These are phyloP conservation scores for Zaprionus gabonicus DNA, from an alignment of 1,140 invertebrate species.

Conservation along the genomic window DNA sequence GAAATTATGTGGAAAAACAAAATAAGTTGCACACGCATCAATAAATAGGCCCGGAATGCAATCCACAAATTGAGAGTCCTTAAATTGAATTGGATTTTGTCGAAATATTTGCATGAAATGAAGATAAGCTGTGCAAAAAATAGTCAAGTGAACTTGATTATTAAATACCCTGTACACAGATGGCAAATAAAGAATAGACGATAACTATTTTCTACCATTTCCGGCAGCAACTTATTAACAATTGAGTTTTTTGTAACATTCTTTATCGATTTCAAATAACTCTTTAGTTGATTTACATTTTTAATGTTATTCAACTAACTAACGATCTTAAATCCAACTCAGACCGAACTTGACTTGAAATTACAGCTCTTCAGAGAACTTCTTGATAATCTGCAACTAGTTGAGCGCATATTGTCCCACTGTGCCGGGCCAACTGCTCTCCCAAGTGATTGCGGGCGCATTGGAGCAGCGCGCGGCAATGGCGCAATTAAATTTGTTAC, in stretches of 20 bases:
- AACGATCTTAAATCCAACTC: too few relatives aligned
- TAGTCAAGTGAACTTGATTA: neutral
- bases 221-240: too few relatives aligned
- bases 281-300: too few relatives aligned
- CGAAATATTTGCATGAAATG: neutral
- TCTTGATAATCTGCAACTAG: neutral
- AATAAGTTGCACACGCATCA: neutral
- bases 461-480: neutral
- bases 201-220: too few relatives aligned
- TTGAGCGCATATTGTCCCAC: neutral
- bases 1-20: conserved; percentile 2
- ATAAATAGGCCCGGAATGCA: neutral
- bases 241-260: too few relatives aligned
- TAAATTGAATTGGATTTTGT: neutral
- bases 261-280: too few relatives aligned
- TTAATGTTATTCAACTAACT: too few relatives aligned
- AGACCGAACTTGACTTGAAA: neutral
- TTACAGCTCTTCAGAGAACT: neutral
- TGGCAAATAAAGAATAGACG: too few relatives aligned
- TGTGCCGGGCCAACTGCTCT: neutral
- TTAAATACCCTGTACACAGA: neutral
- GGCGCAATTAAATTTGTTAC: conserved; percentile 63
- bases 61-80: neutral
- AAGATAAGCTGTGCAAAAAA: neutral
- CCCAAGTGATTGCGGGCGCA: neutral